Conservation (phyloP, 2,888 invertebrate genomes). For the Portevinia maculata region DNA sequence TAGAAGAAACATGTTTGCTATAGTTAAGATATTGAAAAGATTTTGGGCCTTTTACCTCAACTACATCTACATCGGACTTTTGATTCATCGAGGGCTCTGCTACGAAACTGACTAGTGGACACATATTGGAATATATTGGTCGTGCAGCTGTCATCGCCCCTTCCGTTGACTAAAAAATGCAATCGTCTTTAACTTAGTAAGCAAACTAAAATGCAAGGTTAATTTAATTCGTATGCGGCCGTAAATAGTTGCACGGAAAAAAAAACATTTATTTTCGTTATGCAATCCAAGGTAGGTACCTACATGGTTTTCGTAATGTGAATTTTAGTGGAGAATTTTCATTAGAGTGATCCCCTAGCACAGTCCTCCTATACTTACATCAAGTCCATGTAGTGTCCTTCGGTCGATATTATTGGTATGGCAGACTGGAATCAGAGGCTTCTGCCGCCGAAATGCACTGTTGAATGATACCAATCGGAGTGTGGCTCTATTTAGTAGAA, state of each 20-base stretch:
- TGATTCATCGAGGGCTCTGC: conserved; percentile 20
- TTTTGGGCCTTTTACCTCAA: conserved; percentile 32
- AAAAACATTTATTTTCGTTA: conserved; percentile 32
- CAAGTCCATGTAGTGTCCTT: conserved; percentile 43
- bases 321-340: not conserved
- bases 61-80: conserved; percentile 8
- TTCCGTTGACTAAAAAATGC: conserved; percentile 26
- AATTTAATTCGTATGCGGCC: not conserved
- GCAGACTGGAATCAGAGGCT: conserved; percentile 15
- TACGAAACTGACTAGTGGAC: conserved; percentile 39
- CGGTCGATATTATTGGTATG: conserved; percentile 30
- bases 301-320: not conserved
- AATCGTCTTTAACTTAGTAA: conserved; percentile 6
- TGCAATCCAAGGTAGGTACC: conserved; percentile 28
- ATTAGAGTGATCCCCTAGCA: conserved; percentile 16
- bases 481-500: conserved; percentile 40
- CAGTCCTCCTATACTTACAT: conserved; percentile 49
- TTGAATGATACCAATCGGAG: conserved; percentile 54
- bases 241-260: not conserved
- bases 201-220: conserved; percentile 4
- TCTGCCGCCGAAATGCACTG: conserved; percentile 55
- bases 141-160: not conserved
- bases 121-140: conserved; percentile 11
- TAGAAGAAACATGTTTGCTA: not conserved
- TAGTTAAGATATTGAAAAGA: not conserved